phyloP scores from a whole-genome alignment of 1,140 invertebrate species.

The Prorops nasuta region DNA sequence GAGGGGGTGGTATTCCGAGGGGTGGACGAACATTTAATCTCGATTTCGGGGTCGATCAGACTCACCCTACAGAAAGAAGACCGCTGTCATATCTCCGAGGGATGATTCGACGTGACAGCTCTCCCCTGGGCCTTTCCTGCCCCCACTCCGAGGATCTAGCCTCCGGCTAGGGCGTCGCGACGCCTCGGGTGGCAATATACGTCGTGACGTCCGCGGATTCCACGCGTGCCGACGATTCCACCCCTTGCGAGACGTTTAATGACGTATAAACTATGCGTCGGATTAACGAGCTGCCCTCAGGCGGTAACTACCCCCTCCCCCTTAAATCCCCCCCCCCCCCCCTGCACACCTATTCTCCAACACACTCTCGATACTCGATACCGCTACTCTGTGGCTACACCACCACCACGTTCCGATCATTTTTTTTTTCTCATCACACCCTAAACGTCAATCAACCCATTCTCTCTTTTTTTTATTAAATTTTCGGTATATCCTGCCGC shows the following conservation, averaged over 20 bases:
- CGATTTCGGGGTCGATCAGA: slow-evolving; percentile 45
- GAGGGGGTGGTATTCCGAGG: no score
- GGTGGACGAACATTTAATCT: slow-evolving; percentile 46
- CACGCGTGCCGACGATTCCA: slow-evolving; percentile 37
- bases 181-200: slow-evolving; percentile 44
- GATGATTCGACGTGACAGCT: slow-evolving; percentile 52
- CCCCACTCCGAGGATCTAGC: slow-evolving; percentile 4
- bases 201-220: slow-evolving; percentile 51
- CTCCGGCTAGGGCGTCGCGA: slow-evolving; percentile 19
- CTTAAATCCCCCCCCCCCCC: no score
- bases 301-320: slow-evolving; percentile 12
- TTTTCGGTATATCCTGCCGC: no score
- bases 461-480: no score
- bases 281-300: slow-evolving; percentile 41
- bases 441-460: no score
- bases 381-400: no score
- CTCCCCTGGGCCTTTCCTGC: slow-evolving; percentile 25
- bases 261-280: slow-evolving; percentile 56
- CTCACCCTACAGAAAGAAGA: slow-evolving; percentile 34
- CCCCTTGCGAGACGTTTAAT: slow-evolving; percentile 44
- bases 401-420: no score
- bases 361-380: no score
- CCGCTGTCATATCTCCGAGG: slow-evolving; percentile 47
- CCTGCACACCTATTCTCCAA: no score
- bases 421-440: no score